Evolutionary conservation across 2,797 vertebrate species (phyloP), one percentile per base, ranked within the genome.

Genomic region (Amblyopsis hoosieri): DNA sequence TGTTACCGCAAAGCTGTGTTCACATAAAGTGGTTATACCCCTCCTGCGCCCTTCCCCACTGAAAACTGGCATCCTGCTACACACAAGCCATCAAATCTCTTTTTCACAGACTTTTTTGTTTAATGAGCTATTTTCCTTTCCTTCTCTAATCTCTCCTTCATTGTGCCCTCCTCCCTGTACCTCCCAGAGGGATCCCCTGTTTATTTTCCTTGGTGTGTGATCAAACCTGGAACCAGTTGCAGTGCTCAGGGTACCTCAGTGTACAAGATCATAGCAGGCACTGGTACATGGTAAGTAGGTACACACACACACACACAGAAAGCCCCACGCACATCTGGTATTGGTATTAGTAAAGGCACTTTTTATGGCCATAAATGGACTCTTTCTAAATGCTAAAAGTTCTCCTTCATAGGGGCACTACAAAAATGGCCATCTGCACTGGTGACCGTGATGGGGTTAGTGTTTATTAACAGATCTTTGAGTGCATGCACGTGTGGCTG

Each of bases 271-370:
- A n/a, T 62, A 60, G 45, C 19, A 71, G 9, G 17, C 15, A 57
- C 13, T 4, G 37, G 13, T 42, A n/a, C 55, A 45, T n/a, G 2
- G 6, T 57, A 13, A 2, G 60, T 62, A 42, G 47, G 15, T 54
- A 74, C 62, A 78, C 66, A 46, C 33, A 59, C 45, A 58, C 12
- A 62, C 56, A 66, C 19, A 56, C 1, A 56, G 31, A 31, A 10
- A 56, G 31, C 42, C 33, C 42, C 54, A 56, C 29, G 37, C 47
- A 79, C 72, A 84, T 82, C 77, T 84, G 67, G 71, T 54, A 69
- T 69, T 23, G 67, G 54, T 80, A 67, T 3, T 23, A 29, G 45
- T 37, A 48, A 6, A 60, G 69, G 61, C 53, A 58, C 50, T 64
- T 58, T 73, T 76, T 75, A 77, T 71, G 51, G 63, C 62, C 51